These are phyloP conservation scores for Diarsia rubi DNA, from an alignment of 2,888 invertebrate species.

Conservation along the genomic window DNA sequence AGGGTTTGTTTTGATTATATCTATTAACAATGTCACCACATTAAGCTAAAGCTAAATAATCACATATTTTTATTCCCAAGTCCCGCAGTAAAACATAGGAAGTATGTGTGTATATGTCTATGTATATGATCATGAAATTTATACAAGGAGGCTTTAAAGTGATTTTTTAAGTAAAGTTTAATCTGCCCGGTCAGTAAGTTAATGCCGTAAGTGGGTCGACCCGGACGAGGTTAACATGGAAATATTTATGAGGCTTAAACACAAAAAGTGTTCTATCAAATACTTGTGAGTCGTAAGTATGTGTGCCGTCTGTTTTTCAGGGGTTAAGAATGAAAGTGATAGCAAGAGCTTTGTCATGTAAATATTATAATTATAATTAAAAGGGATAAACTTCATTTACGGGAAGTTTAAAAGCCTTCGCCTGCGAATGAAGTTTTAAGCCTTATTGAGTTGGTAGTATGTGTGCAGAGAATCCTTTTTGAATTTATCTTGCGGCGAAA, in stretches of 20 bases:
- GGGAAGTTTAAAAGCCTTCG: conserved; percentile 81
- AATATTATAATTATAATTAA: conserved; percentile 80
- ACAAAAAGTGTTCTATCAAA: conserved; percentile 74
- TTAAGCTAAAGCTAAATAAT: neutral
- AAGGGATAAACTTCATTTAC: conserved; percentile 83
- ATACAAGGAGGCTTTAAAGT: conserved; percentile 58
- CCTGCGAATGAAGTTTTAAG: conserved; percentile 86
- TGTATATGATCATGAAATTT: conserved; percentile 44
- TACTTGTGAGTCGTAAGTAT: conserved; percentile 60
- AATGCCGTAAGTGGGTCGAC: conserved; percentile 79
- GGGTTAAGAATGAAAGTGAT: conserved; percentile 63
- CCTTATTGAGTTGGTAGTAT: conserved; percentile 87
- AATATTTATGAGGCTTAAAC: conserved; percentile 78
- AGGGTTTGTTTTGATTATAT: neutral
- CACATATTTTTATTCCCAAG: neutral
- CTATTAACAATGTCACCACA: neutral
- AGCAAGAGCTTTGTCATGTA: conserved; percentile 74
- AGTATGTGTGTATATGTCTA: conserved; percentile 5
- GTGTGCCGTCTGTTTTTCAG: conserved; percentile 66
- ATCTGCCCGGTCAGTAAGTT: conserved; percentile 73
- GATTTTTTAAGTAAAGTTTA: conserved; percentile 69
- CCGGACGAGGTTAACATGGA: conserved; percentile 74
- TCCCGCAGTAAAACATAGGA: conserved; percentile 9
- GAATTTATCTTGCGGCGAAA: conserved; percentile 84
- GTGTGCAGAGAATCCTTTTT: conserved; percentile 84